Evolutionary conservation across 2,113 vertebrate genomes (phyloP), one percentile per base, ranked within the genome.

Genomic region (Halichoerus grypus): DNA sequence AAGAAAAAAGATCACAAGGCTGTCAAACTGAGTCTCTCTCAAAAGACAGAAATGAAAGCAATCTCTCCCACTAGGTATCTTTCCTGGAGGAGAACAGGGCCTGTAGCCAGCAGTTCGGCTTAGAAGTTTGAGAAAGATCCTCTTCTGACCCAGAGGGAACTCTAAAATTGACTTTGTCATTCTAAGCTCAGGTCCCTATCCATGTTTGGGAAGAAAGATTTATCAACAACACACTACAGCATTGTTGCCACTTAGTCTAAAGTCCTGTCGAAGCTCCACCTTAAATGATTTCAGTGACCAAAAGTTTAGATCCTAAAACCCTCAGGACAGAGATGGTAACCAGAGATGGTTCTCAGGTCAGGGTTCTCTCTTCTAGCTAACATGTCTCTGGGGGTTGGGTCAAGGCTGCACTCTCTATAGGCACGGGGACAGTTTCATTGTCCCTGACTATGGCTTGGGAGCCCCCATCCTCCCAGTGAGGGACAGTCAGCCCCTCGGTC

Each of bases 251-350:
- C 11, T 33, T 51, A n/a, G 36, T 90, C 21, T 91, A 2, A 80
- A 71, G 77, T 82, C 28, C 26, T 10, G 1, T 49, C 39, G 22
- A 65, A 21, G 8, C 1, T 28, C 28, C 7, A 55, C 8, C 28
- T n/a, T 61, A 65, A 51, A 15, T 42, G 59, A 61, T 22, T 39
- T 82, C 26, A 5, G 5, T 59, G 15, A 51, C 21, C 28, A 65
- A n/a, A 69, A 94, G 61, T 18, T 55, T 42, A 46, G 69, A 77
- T 77, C 16, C 57, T 90, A 42, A 57, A 74, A n/a, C 28, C 33
- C 26, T 63, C 3, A 2, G 10, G 1, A 26, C 1, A 11, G 22
- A 31, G 22, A 69, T 49, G 7, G 31, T 31, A 13, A 19, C 4
- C 1, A 36, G 57, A 67, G 14, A 21, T 9, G 9, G 36, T 36